Evolutionary conservation across 2,888 invertebrate species (phyloP), one percentile per base, ranked within the genome.

Genomic region (Cerastoderma edule): DNA sequence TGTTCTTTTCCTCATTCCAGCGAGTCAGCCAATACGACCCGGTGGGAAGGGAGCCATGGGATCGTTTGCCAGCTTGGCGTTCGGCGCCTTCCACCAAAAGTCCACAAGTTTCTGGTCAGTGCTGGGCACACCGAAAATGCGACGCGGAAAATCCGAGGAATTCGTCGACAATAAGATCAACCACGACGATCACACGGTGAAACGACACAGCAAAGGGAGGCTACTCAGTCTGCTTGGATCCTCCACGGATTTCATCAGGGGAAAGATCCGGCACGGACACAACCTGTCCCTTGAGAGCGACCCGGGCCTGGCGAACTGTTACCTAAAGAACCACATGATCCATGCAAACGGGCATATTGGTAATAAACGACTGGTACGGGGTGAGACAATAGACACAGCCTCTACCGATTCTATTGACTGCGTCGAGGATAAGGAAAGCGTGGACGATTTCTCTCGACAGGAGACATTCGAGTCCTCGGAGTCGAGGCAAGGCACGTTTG

Each of bases 31-130:
- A 27, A 53, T 80, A 4, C 77, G 78, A n/a, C 79, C 80, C 2
- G 79, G 84, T 28, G 75, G 84, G 8, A 84, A 84, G 56, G 84
- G 85, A 22, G 81, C 83, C 6, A 86, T 84, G 82, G 85, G 85
- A 27, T 85, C 85, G 0, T 86, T 86, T 75, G 85, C 85, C 4
- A 86, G 85, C 57, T 60, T 86, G 27, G 85, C 85, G 5, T 80
- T 86, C 24, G 85, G 85, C 19, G 83, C 85, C 4, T 75, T 86
- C 24, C 82, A 83, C 0, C 71, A 72, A 27, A 84, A 81, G 35
- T 83, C 84, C 48, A 72, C 80, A n/a, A 86, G 85, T 70, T 80
- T 86, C 50, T 86, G 85, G 85, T 84, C 82, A n/a, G 81, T 86
- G 30, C 50, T 86, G 16, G 83, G 80, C 13, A 84, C 85, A 0